phyloP scores from a whole-genome alignment of 2,113 vertebrate genomes.

The Python bivittatus region DNA sequence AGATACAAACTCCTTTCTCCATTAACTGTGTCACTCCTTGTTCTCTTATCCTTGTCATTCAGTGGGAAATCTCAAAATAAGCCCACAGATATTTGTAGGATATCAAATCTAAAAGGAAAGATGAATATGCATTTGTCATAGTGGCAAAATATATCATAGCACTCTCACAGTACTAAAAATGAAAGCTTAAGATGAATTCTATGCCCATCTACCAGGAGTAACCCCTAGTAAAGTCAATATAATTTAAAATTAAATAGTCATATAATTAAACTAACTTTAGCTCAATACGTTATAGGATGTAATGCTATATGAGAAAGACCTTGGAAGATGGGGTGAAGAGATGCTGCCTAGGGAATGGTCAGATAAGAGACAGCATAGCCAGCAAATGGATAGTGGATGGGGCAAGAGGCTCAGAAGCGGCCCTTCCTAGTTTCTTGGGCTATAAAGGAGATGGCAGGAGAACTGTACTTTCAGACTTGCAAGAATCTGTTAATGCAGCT shows the following conservation, averaged over 20 bases:
- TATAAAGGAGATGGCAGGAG: no score
- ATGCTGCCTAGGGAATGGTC: no score
- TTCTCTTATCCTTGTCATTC: neutral
- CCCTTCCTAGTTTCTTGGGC: no score
- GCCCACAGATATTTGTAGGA: neutral
- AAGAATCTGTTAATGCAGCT: no score
- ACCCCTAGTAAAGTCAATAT: neutral
- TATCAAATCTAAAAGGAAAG: constrained; percentile 14
- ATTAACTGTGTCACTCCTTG: neutral
- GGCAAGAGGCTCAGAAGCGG: no score
- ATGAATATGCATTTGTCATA: neutral
- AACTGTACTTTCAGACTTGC: no score
- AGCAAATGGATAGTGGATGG: no score
- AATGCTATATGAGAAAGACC: no score
- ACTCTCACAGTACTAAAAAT: neutral
- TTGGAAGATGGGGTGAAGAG: no score
- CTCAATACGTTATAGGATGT: no score
- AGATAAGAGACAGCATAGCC: no score
- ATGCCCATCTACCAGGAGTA: neutral
- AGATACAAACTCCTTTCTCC: neutral
- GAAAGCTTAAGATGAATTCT: neutral
- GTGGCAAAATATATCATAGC: neutral
- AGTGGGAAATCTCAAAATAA: neutral
- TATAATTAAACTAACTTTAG: neutral
- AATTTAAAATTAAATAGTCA: neutral